A percentile compares a stretch with the other conserved stretches of the same genome.
Conservation (phyloP, 2,797 vertebrate species). For the Scomberomorus guttatus region DNA sequence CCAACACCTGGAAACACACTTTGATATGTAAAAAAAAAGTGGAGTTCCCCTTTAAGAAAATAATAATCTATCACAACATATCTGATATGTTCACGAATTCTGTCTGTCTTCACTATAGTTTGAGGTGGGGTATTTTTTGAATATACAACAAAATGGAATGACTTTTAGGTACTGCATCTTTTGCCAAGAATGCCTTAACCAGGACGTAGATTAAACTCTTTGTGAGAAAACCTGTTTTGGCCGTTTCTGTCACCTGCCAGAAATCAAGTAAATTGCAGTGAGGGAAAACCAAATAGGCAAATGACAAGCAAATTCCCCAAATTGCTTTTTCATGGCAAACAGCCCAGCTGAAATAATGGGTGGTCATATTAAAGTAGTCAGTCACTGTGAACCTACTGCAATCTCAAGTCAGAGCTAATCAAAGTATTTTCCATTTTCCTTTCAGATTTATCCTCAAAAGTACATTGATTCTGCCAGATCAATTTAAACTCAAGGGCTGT, state of each 20-base stretch:
- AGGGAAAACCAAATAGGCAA: not conserved
- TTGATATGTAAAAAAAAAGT: too few species aligned
- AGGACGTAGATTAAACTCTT: not conserved
- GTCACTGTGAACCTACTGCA: conserved; percentile 52
- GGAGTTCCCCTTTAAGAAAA: too few species aligned
- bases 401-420: conserved; percentile 52
- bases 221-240: conserved; percentile 4
- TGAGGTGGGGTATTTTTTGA: not conserved
- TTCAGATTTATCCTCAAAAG: conserved; percentile 52
- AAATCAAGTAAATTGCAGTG: conserved; percentile 4
- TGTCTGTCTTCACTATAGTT: not conserved
- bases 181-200: not conserved
- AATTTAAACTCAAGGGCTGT: conserved; percentile 66
- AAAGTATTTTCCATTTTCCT: conserved; percentile 52
- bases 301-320: not conserved
- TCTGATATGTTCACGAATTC: not conserved
- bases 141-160: not conserved
- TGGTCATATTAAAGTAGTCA: conserved; percentile 41
- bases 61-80: not conserved
- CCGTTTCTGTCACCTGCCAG: conserved; percentile 8
- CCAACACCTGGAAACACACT: too few species aligned
- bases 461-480: conserved; percentile 69
- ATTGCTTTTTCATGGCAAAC: not conserved
- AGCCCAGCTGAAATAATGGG: conserved; percentile 30
- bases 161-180: not conserved